Percentiles rank a stretch among this genome's conserved stretches.
Evolutionary conservation across 1,140 invertebrate species (phyloP).

Genomic region (Caenorhabditis inopinata): DNA sequence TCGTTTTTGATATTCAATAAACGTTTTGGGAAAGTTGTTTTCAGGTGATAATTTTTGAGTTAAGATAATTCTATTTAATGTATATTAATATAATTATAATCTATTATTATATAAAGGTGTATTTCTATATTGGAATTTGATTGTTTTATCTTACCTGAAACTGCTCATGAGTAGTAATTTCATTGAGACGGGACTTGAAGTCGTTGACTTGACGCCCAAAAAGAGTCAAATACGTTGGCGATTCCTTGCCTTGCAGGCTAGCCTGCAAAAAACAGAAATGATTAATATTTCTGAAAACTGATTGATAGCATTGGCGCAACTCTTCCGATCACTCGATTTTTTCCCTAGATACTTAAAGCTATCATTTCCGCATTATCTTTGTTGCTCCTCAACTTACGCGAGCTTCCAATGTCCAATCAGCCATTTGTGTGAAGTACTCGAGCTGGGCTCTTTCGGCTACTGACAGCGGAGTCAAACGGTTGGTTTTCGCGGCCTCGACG

Average conservation of each 20-base stretch:
- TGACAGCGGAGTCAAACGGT: slow-evolving; percentile 6
- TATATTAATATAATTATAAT: no score
- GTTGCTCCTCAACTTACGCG: background rate
- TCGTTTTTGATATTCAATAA: no score
- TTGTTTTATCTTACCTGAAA: background rate
- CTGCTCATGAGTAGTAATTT: slow-evolving; percentile 3
- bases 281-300: background rate
- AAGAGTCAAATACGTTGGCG: background rate
- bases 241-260: background rate
- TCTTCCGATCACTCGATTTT: background rate
- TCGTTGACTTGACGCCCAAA: background rate
- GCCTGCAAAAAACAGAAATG: slow-evolving; percentile 13
- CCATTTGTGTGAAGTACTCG: slow-evolving; percentile 9
- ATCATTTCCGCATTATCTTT: background rate
- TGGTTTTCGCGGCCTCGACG: background rate
- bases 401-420: slow-evolving; percentile 10
- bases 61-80: no score
- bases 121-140: no score
- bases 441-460: background rate
- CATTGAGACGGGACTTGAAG: background rate
- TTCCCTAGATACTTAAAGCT: no score
- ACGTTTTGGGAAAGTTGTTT: no score
- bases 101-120: no score
- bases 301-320: background rate
- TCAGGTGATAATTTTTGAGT: no score